These are phyloP conservation scores for Lutraria lutraria DNA, from an alignment of 2,888 invertebrate species.

Conservation along the genomic window DNA sequence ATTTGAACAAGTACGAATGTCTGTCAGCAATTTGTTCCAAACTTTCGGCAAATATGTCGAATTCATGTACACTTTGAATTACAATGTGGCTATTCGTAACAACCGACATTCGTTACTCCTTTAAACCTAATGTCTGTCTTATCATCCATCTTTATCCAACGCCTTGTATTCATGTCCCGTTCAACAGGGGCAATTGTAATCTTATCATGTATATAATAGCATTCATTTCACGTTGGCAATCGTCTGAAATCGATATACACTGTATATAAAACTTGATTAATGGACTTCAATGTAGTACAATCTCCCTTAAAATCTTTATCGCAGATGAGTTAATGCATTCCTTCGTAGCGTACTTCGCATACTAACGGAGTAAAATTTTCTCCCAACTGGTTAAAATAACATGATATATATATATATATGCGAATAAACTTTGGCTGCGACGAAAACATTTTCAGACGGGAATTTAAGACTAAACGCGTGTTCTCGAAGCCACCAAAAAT, in stretches of 20 bases:
- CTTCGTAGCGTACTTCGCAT: background rate
- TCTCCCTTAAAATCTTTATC: background rate
- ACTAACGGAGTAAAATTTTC: background rate
- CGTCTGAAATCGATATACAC: background rate
- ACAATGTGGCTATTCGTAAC: too few species aligned
- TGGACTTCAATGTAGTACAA: background rate
- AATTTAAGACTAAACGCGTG: background rate
- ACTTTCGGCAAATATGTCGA: too few species aligned
- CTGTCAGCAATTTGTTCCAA: too few species aligned
- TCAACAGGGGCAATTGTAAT: background rate
- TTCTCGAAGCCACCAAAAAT: background rate
- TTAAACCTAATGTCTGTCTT: too few species aligned
- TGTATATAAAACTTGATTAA: background rate
- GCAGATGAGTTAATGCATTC: background rate
- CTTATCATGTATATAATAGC: background rate
- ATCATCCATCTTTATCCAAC: too few species aligned
- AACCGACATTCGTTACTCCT: too few species aligned
- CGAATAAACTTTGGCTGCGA: background rate
- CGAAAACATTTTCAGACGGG: background rate
- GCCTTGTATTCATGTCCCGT: too few species aligned
- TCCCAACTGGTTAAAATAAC: background rate
- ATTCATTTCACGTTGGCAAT: background rate
- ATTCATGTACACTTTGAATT: too few species aligned
- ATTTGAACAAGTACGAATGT: too few species aligned
- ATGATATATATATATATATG: background rate